Evolutionary conservation across 2,113 vertebrate species (phyloP), one percentile per base, ranked within the genome.

Genomic region (Scytalopus superciliaris): DNA sequence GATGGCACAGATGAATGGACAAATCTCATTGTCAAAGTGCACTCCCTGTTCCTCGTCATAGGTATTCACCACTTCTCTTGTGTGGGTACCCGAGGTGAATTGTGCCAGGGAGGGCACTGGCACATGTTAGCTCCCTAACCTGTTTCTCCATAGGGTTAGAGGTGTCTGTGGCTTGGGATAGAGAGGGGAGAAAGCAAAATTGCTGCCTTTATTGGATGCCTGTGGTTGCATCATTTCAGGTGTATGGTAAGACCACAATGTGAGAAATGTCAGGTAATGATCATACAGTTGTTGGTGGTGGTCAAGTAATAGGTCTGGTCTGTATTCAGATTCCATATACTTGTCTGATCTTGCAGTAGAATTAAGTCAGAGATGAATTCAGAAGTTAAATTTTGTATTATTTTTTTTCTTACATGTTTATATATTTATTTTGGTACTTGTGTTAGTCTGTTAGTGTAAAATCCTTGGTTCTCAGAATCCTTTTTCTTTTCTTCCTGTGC

Each of bases 31-130:
- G 44, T 16, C 57, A 33, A 57, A 68, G 39, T 87, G 16, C 45
- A 6, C 12, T 80, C 45, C 22, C 9, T 3, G 0, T 69, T 67
- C 37, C 28, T 47, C 6, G 33, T 24, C 1, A 1, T 24, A 40
- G 9, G 5, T 56, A 64, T 94, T 79, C 0, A 1, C 8, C 24
- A 6, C 15, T 60, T 60, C 56, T 39, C 31, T 62, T 62, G 10
- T 35, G n/a, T 28, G 19, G 12, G 19, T 78, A 21, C 56, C 3
- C 1, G n/a, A n/a, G 1, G 15, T 57, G 24, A 66, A 18, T 73
- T 25, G 2, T 3, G 0, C 31, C 1, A 0, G 9, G 47, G 40
- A 83, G 31, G 15, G 30, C 35, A 57, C 25, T 62, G 84, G 64
- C 39, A 57, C 56, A 2, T 1, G 3, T n/a, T 49, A 31, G 19